Evolutionary conservation across 2,888 invertebrate species (phyloP).

Genomic region (Hemicrepidius hirtus): DNA sequence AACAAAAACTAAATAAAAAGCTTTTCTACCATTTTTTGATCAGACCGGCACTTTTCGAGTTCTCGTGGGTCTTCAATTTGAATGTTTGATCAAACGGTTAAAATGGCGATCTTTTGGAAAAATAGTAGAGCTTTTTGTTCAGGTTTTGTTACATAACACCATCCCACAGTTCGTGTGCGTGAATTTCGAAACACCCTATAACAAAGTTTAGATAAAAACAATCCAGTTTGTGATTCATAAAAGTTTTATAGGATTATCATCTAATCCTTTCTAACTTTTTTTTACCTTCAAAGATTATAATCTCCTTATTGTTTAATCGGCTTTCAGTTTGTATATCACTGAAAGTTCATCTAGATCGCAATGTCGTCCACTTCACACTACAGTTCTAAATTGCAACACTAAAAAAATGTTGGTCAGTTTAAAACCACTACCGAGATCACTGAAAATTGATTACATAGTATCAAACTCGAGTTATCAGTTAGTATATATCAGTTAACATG

Average conservation of each 20-base stretch:
- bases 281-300: background rate
- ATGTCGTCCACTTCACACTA: slow-evolving; percentile 21
- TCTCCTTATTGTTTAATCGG: slow-evolving; percentile 6
- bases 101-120: too few relatives aligned
- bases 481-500: slow-evolving; percentile 37
- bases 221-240: slow-evolving; percentile 10
- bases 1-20: too few relatives aligned
- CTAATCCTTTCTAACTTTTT: background rate
- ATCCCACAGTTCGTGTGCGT: too few relatives aligned
- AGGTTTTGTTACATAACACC: too few relatives aligned
- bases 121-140: too few relatives aligned
- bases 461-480: slow-evolving; percentile 37
- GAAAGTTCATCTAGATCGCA: slow-evolving; percentile 32
- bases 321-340: background rate
- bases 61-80: too few relatives aligned
- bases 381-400: slow-evolving; percentile 15
- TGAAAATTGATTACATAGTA: slow-evolving; percentile 39
- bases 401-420: slow-evolving; percentile 20
- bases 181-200: too few relatives aligned
- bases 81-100: too few relatives aligned
- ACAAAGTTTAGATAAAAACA: background rate
- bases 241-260: slow-evolving; percentile 10
- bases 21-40: too few relatives aligned
- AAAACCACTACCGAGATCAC: slow-evolving; percentile 29
- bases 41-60: too few relatives aligned